These are phyloP conservation scores for Hydra vulgaris DNA, from an alignment of 30 jellyfish, hydroid and myxozoan genomes.

Conservation along the genomic window DNA sequence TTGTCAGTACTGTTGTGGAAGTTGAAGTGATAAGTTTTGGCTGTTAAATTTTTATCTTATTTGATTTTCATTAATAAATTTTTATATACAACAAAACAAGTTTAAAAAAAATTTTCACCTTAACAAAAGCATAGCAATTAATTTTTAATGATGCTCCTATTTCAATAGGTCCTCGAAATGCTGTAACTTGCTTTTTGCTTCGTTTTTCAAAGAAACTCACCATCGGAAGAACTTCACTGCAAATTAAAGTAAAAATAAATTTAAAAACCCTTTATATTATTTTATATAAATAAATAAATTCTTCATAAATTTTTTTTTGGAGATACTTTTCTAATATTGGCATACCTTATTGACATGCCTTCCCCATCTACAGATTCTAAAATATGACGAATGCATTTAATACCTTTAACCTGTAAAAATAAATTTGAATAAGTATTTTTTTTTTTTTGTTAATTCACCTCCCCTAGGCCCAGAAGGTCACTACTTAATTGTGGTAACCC, in stretches of 20 bases:
- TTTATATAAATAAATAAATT: too few relatives aligned
- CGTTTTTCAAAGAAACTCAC: conserved; percentile 78
- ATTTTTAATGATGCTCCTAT: conserved; percentile 71
- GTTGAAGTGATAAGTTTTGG: too few relatives aligned
- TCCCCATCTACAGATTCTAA: conserved; percentile 72
- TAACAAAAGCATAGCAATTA: conserved; percentile 63
- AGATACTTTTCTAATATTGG: too few relatives aligned
- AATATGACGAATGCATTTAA: conserved; percentile 52
- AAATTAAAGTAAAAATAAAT: background rate
- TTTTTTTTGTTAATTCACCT: too few relatives aligned
- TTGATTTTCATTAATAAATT: background rate
- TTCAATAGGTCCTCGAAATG: conserved; percentile 90
- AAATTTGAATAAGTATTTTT: too few relatives aligned
- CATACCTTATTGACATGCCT: conserved; percentile 71
- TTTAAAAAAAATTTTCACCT: conserved; percentile 31
- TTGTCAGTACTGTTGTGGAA: too few relatives aligned
- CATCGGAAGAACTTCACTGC: conserved; percentile 81
- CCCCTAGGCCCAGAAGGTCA: too few relatives aligned
- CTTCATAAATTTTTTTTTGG: too few relatives aligned
- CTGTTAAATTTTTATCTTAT: too few relatives aligned
- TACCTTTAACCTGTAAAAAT: conserved; percentile 42
- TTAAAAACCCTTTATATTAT: too few relatives aligned
- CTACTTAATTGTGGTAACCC: too few relatives aligned
- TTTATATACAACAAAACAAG: too few relatives aligned
- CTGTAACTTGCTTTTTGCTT: conserved; percentile 70